Percentiles rank a stretch among this genome's conserved stretches.
Conservation (phyloP, 2,113 vertebrate species). For the Lathamus discolor region DNA sequence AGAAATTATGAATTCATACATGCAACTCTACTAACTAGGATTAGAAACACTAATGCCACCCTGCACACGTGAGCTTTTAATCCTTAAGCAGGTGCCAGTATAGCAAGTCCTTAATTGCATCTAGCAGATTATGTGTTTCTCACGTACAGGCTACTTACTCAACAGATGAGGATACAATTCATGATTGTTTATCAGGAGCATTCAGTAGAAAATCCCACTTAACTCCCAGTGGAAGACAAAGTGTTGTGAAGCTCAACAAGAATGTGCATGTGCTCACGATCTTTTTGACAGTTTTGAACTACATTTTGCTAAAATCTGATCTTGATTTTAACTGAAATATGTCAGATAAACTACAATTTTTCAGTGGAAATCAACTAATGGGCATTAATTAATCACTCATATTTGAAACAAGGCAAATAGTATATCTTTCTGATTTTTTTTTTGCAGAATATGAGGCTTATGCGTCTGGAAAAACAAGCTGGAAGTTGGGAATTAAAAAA, state of each 20-base stretch:
- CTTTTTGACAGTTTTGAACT: background rate
- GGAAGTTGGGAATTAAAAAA: background rate
- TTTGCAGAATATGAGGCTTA: background rate
- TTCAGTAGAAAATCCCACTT: background rate
- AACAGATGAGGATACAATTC: background rate
- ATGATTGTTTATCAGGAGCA: background rate
- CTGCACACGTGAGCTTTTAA: background rate
- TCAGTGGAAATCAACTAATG: background rate
- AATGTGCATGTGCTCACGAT: background rate
- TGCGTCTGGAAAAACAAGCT: background rate
- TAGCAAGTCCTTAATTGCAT: background rate
- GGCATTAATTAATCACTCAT: fast-evolving
- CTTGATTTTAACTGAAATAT: background rate
- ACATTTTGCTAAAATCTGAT: background rate
- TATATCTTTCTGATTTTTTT: background rate
- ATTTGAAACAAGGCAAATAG: background rate
- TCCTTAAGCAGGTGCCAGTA: background rate
- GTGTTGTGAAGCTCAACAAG: background rate
- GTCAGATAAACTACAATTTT: background rate
- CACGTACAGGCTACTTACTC: background rate
- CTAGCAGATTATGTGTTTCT: background rate
- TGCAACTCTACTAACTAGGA: background rate
- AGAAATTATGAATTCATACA: background rate
- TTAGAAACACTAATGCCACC: background rate
- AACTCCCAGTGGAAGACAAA: background rate